A percentile compares a stretch with the other conserved stretches of the same genome.
These are phyloP conservation scores for Hyles vespertilio DNA, from an alignment of 1,140 invertebrate genomes.

Conservation along the genomic window DNA sequence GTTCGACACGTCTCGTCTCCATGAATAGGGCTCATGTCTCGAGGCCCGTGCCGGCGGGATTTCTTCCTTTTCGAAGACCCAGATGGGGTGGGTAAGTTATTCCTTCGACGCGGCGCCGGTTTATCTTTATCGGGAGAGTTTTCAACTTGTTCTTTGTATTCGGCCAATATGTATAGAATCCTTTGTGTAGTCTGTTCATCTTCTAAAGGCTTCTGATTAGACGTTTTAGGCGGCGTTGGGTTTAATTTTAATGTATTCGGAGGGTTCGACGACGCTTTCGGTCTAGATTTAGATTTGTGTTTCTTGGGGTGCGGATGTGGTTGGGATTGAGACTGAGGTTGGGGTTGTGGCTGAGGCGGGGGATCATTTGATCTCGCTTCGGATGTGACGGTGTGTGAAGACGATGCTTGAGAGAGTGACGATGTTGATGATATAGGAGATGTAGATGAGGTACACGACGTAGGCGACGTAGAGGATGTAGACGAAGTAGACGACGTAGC, in stretches of 20 bases:
- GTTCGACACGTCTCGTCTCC: conserved; percentile 81
- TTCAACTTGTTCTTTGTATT: conserved; percentile 87
- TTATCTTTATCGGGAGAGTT: conserved; percentile 90
- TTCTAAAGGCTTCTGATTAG: conserved; percentile 86
- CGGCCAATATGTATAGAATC: conserved; percentile 87
- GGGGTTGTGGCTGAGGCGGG: conserved; percentile 48
- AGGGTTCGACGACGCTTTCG: conserved; percentile 76
- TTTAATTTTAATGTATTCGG: conserved; percentile 80
- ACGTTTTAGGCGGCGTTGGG: conserved; percentile 80
- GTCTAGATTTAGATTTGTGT: conserved; percentile 72
- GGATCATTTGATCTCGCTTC: conserved; percentile 71
- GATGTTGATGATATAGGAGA: conserved; percentile 24
- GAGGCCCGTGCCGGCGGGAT: conserved; percentile 64
- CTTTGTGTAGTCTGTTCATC: conserved; percentile 88
- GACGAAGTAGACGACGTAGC: too few species aligned
- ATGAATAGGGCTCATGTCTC: conserved; percentile 76
- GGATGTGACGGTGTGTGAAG: conserved; percentile 48
- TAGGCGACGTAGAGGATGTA: too few species aligned
- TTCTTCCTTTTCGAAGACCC: conserved; percentile 85
- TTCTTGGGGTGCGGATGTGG: conserved; percentile 18
- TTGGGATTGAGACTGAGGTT: too few species aligned
- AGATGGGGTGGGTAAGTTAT: conserved; percentile 84
- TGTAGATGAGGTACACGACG: too few species aligned
- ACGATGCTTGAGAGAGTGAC: conserved; percentile 40
- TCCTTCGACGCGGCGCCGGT: conserved; percentile 84